Percentiles rank a stretch among this genome's conserved stretches.
Evolutionary conservation across 2,888 invertebrate genomes (phyloP).

Genomic region (Oligia latruncula): DNA sequence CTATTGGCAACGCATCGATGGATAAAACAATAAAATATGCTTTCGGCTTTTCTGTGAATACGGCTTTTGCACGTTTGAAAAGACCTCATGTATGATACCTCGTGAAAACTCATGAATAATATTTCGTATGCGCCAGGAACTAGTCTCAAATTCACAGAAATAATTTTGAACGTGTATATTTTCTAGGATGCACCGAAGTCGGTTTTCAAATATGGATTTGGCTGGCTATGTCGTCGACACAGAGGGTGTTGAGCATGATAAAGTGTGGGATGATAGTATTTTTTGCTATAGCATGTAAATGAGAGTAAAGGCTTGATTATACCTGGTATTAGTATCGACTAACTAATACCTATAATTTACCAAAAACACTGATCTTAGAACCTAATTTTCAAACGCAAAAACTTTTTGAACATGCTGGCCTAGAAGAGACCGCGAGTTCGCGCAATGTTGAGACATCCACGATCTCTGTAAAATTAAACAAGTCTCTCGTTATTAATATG

Average conservation of each 20-base stretch:
- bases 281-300: not conserved
- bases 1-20: not conserved
- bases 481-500: not conserved
- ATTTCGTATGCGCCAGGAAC: slow-evolving; percentile 19
- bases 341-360: not conserved
- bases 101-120: slow-evolving; percentile 40
- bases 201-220: slow-evolving; percentile 38
- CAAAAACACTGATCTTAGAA: not conserved
- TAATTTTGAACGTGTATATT: slow-evolving; percentile 38
- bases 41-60: slow-evolving; percentile 2
- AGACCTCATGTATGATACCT: slow-evolving; percentile 8
- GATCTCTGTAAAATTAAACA: not conserved
- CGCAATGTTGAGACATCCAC: not conserved
- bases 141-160: slow-evolving; percentile 33
- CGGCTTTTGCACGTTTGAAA: not conserved
- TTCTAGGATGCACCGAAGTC: not conserved
- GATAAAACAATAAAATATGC: slow-evolving; percentile 23
- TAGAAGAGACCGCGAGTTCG: too few species aligned
- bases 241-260: too few species aligned
- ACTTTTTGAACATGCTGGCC: not conserved
- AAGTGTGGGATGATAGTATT: not conserved
- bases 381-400: not conserved
- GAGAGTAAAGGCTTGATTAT: too few species aligned
- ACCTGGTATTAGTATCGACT: not conserved
- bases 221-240: not conserved